These are phyloP conservation scores for Platyrinchus mystaceus DNA, from an alignment of 2,797 vertebrate species.

Conservation along the genomic window DNA sequence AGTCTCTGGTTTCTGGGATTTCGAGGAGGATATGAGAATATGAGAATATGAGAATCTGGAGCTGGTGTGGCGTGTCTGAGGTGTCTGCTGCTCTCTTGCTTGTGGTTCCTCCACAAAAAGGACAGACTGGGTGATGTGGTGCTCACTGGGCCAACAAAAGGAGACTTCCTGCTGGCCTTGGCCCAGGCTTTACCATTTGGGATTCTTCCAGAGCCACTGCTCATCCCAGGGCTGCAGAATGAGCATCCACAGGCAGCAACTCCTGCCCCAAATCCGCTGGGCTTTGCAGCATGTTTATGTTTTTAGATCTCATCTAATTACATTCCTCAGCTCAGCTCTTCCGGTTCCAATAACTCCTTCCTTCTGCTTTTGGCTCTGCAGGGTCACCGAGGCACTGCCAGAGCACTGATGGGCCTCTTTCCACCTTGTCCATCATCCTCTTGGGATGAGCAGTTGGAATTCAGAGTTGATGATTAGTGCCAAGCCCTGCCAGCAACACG, in stretches of 20 bases:
- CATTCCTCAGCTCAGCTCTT: neutral
- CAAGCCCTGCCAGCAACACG: neutral
- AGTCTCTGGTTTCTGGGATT: neutral
- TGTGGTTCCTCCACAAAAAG: neutral
- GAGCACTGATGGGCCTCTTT: neutral
- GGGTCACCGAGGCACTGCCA: neutral
- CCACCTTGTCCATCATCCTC: neutral
- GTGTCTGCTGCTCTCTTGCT: rapidly evolving
- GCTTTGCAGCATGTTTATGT: neutral
- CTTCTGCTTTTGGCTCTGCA: neutral
- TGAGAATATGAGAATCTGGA: neutral
- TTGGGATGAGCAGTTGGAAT: neutral
- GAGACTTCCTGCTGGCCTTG: neutral
- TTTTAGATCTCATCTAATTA: neutral
- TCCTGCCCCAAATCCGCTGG: neutral
- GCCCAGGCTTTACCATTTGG: neutral
- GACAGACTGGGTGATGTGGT: neutral
- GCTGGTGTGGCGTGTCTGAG: neutral
- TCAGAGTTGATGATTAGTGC: neutral
- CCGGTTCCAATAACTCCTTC: neutral
- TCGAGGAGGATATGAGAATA: neutral
- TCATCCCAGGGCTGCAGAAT: neutral
- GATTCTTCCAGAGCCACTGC: neutral
- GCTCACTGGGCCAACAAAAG: neutral
- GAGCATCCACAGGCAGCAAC: neutral